Conservation (phyloP, 2,113 vertebrate genomes). For the Taurulus bubalis region DNA sequence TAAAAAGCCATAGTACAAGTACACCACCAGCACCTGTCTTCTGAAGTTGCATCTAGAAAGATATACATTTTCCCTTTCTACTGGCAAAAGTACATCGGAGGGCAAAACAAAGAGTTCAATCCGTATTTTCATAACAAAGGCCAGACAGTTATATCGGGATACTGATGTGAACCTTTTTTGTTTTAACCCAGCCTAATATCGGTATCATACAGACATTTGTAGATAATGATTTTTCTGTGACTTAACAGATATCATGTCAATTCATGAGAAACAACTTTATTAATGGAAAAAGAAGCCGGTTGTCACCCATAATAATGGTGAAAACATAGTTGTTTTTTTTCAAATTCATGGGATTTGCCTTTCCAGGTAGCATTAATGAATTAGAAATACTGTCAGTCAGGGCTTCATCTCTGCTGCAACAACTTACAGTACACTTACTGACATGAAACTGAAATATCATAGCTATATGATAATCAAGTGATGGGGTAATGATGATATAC, state of each 20-base stretch:
- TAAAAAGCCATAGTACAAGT: slow-evolving; percentile 72
- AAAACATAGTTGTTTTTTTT: not conserved
- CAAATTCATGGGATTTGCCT: slow-evolving; percentile 22
- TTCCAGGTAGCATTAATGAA: not conserved
- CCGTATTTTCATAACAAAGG: slow-evolving; percentile 43
- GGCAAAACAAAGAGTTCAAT: slow-evolving; percentile 38
- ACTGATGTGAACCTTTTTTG: slow-evolving; percentile 12
- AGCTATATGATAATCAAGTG: slow-evolving; percentile 21
- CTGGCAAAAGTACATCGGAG: slow-evolving; percentile 60
- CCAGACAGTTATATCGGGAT: slow-evolving; percentile 37
- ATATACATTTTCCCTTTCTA: slow-evolving; percentile 63
- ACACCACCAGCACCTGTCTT: slow-evolving; percentile 71
- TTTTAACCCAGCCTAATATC: slow-evolving; percentile 31
- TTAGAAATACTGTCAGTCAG: slow-evolving; percentile 30
- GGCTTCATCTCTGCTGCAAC: slow-evolving; percentile 14
- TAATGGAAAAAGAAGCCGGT: slow-evolving; percentile 22
- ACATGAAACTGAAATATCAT: slow-evolving; percentile 30
- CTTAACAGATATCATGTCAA: slow-evolving; percentile 16
- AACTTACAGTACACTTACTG: slow-evolving; percentile 24
- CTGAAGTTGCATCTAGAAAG: slow-evolving; percentile 63
- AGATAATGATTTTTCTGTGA: slow-evolving; percentile 1
- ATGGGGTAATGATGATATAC: slow-evolving; percentile 11
- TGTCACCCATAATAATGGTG: not conserved
- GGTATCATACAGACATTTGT: slow-evolving; percentile 13
- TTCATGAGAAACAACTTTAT: slow-evolving; percentile 20